Evolutionary conservation across 2,113 vertebrate genomes (phyloP).

Genomic region (Tragelaphus scriptus): DNA sequence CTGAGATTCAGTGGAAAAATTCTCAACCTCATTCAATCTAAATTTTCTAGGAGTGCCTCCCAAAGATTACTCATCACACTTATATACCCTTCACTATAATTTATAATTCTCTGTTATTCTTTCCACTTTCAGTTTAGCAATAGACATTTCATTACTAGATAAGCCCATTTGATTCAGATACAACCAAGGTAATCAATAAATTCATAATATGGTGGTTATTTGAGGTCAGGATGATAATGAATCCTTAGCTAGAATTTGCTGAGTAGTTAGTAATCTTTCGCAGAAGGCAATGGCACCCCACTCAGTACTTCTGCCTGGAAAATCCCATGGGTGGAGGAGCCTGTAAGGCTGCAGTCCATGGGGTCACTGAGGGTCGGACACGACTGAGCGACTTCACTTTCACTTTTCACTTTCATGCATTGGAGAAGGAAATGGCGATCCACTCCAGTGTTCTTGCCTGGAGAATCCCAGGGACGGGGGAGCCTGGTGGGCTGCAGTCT

Average conservation of each 20-base stretch:
- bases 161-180: conserved; percentile 33
- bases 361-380: too few species aligned
- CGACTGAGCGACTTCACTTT: too few species aligned
- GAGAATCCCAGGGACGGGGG: too few species aligned
- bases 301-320: too few species aligned
- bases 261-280: background rate
- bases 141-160: conserved; percentile 47
- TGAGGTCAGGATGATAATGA: background rate
- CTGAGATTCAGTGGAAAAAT: background rate
- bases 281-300: too few species aligned
- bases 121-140: conserved; percentile 11
- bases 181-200: conserved; percentile 34
- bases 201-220: conserved; percentile 34
- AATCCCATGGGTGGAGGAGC: too few species aligned
- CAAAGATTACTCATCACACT: conserved; percentile 17
- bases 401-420: too few species aligned
- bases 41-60: conserved; percentile 10
- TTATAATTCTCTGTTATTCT: conserved; percentile 11
- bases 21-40: background rate
- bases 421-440: too few species aligned
- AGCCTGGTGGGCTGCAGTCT: too few species aligned
- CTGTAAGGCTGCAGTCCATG: too few species aligned
- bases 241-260: background rate
- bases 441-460: too few species aligned
- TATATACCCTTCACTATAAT: conserved; percentile 29